These are phyloP conservation scores for Stegana nigrithorax DNA, from an alignment of 2,888 invertebrate genomes.

Conservation along the genomic window DNA sequence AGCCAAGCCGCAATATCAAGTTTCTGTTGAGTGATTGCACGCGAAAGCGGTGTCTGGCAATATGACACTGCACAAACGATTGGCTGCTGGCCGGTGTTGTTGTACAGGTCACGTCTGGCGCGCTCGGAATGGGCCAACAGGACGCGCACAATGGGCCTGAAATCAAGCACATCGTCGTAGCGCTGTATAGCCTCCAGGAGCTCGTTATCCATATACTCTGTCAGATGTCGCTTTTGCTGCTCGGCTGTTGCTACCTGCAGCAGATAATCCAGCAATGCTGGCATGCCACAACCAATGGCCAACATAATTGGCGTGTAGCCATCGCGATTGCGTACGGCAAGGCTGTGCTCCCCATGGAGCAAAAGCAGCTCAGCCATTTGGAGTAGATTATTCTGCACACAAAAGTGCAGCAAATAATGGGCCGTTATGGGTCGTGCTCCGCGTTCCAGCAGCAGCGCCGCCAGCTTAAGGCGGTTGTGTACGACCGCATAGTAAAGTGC, in stretches of 20 bases:
- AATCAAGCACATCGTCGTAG: slow-evolving; percentile 45
- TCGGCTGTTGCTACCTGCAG: slow-evolving; percentile 65
- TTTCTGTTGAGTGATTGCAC: slow-evolving; percentile 70
- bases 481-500: slow-evolving; percentile 62
- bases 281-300: slow-evolving; percentile 77
- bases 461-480: slow-evolving; percentile 53
- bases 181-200: slow-evolving; percentile 62
- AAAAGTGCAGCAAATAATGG: slow-evolving; percentile 77
- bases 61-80: slow-evolving; percentile 43
- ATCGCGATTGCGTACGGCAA: slow-evolving; percentile 58
- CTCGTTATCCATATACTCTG: slow-evolving; percentile 54
- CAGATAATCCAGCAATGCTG: slow-evolving; percentile 72
- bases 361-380: slow-evolving; percentile 61
- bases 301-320: slow-evolving; percentile 79
- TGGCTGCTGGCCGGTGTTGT: slow-evolving; percentile 68
- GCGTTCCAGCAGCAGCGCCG: slow-evolving; percentile 70
- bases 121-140: slow-evolving; percentile 70
- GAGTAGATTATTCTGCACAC: slow-evolving; percentile 74
- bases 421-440: slow-evolving; percentile 80
- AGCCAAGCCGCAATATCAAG: slow-evolving; percentile 62
- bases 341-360: slow-evolving; percentile 57
- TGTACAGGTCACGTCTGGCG: slow-evolving; percentile 42
- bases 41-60: slow-evolving; percentile 77
- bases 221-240: slow-evolving; percentile 37
- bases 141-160: slow-evolving; percentile 54